Conservation (phyloP, 2,888 invertebrate genomes). For the Hemithea aestivaria region DNA sequence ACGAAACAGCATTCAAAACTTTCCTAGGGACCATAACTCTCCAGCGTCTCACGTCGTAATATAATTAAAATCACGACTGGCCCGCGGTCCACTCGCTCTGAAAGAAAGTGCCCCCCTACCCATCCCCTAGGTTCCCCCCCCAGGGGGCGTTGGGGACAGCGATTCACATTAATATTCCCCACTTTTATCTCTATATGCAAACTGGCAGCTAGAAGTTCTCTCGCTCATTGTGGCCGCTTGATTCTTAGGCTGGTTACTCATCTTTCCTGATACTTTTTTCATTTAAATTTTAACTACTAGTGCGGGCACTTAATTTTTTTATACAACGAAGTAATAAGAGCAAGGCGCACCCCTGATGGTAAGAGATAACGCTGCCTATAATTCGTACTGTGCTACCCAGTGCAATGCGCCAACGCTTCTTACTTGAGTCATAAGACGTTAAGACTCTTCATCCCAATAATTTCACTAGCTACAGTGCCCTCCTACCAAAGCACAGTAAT, state of each 20-base stretch:
- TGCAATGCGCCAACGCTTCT: too few species aligned
- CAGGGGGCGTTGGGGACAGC: constrained; percentile 44
- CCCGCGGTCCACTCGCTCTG: constrained; percentile 70
- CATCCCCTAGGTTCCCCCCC: constrained; percentile 32
- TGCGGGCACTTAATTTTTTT: too few species aligned
- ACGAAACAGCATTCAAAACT: constrained; percentile 46
- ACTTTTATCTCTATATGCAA: constrained; percentile 80
- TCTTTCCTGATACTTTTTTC: neutral
- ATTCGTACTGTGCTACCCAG: too few species aligned
- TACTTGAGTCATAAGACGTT: too few species aligned
- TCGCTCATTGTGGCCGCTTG: constrained; percentile 74
- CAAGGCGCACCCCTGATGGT: too few species aligned
- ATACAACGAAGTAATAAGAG: neutral
- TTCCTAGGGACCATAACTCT: constrained; percentile 61
- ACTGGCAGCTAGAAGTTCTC: constrained; percentile 74
- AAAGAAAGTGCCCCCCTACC: constrained; percentile 59
- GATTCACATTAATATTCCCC: constrained; percentile 79
- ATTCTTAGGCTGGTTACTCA: constrained; percentile 44
- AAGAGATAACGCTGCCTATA: too few species aligned
- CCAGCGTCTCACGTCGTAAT: constrained; percentile 65
- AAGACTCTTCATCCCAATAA: too few species aligned
- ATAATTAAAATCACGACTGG: constrained; percentile 78
- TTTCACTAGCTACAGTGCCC: too few species aligned
- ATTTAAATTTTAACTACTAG: too few species aligned
- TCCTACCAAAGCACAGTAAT: too few species aligned